These are phyloP conservation scores for Athene noctua DNA, from an alignment of 2,113 vertebrate species.

Conservation along the genomic window DNA sequence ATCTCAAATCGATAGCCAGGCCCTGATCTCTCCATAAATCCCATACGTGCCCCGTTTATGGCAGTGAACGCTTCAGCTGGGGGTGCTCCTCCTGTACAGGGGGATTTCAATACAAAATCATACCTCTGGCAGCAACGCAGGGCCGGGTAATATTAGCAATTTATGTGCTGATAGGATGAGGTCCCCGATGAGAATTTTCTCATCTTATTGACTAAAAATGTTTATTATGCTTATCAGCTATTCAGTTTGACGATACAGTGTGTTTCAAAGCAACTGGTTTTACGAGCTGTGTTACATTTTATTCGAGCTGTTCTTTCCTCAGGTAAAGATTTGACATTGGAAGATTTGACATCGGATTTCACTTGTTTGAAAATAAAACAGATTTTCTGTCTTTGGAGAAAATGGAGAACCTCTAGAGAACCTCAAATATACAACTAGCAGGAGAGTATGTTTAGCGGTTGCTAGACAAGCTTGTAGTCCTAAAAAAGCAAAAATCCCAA, in stretches of 20 bases:
- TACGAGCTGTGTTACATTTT: neutral
- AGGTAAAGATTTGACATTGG: neutral
- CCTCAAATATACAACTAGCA: neutral
- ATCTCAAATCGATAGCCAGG: neutral
- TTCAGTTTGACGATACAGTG: neutral
- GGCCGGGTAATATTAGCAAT: neutral
- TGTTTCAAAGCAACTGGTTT: neutral
- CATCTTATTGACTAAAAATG: neutral
- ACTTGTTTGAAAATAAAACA: neutral
- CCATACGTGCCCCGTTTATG: neutral
- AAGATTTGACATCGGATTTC: neutral
- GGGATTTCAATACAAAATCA: neutral
- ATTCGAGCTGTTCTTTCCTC: neutral
- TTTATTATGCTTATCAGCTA: neutral
- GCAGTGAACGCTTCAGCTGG: neutral
- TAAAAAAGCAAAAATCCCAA: neutral
- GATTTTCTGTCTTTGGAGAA: neutral
- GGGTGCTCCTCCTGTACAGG: fast-evolving
- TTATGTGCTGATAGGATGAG: neutral
- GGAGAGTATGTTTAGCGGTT: neutral
- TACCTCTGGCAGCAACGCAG: neutral
- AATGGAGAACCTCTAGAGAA: neutral
- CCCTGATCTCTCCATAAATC: neutral
- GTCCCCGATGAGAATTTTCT: neutral
- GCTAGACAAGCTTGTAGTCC: neutral